Percentiles rank a stretch among this genome's conserved stretches.
These are phyloP conservation scores for Mystacornis crossleyi DNA, from an alignment of 2,113 vertebrate genomes.

Conservation along the genomic window DNA sequence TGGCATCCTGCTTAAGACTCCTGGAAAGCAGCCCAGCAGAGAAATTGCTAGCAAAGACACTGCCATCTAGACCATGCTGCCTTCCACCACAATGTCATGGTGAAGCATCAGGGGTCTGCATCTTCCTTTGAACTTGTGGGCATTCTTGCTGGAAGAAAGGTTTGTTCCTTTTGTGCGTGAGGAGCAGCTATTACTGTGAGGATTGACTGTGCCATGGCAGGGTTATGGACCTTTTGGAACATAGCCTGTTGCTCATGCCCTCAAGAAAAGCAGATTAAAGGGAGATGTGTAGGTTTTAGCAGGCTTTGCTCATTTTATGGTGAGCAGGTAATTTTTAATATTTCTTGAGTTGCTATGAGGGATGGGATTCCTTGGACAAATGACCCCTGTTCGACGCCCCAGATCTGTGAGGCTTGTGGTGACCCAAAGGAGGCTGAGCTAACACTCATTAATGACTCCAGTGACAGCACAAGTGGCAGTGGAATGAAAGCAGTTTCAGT, in stretches of 20 bases:
- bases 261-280: neutral
- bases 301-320: neutral
- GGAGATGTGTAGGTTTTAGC: neutral
- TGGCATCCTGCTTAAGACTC: neutral
- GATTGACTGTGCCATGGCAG: neutral
- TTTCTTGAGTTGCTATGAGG: neutral
- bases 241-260: neutral
- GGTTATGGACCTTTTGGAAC: neutral
- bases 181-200: neutral
- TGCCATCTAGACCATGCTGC: neutral
- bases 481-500: neutral
- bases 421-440: neutral
- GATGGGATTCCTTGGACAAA: neutral
- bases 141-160: neutral
- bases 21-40: neutral
- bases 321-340: neutral
- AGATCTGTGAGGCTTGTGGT: neutral
- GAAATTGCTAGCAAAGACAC: neutral
- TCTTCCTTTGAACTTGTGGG: neutral
- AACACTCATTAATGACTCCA: neutral
- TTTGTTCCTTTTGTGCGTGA: neutral
- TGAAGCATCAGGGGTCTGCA: neutral
- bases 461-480: neutral
- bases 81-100: accelerated
- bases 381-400: neutral